Evolutionary conservation across 2,797 vertebrate species (phyloP), one percentile per base, ranked within the genome.

Genomic region (Sciaenops ocellatus): DNA sequence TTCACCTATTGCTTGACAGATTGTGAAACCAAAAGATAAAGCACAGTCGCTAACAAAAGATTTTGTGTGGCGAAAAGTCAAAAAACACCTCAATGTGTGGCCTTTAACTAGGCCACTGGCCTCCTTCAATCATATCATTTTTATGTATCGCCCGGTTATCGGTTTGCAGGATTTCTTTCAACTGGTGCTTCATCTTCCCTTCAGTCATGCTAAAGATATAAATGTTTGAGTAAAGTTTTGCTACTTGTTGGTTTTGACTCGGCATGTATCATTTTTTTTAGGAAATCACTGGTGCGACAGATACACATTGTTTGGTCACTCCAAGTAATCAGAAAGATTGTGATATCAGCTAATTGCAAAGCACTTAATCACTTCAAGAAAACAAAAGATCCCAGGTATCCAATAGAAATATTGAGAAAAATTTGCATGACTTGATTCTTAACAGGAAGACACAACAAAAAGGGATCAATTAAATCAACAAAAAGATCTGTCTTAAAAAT

Each of bases 21-120:
- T 92, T 87, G 88, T 83, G 89, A 89, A 91, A 93, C 67, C 38
- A 10, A 63, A 22, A 85, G 90, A 94, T 92, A 92, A 82, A 91
- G 90, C 89, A 92, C 84, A 84, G 10, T 67, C 10, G 26, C 56
- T n/a, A 69, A 88, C 82, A 90, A 86, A 85, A 82, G 76, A 67
- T 51, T 28, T 34, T 52, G 61, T 75, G 38, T 68, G 64, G 28
- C 47, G 79, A 76, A 69, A 82, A 46, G 30, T 77, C 16, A 51
- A 70, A 68, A 62, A 48, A 44, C 12, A 60, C 26, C 57, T 46
- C 28, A 48, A n/a, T 75, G 73, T 79, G 42, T 74, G 28, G 26
- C 28, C 18, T 76, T 65, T 55, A 50, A 69, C 50, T 48, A 0
- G 5, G 78, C 44, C 10, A 22, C 22, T 8, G 17, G 38, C 12